Evolutionary conservation across 2,113 vertebrate species (phyloP).

Genomic region (rat (Rattus norvegicus)): DNA sequence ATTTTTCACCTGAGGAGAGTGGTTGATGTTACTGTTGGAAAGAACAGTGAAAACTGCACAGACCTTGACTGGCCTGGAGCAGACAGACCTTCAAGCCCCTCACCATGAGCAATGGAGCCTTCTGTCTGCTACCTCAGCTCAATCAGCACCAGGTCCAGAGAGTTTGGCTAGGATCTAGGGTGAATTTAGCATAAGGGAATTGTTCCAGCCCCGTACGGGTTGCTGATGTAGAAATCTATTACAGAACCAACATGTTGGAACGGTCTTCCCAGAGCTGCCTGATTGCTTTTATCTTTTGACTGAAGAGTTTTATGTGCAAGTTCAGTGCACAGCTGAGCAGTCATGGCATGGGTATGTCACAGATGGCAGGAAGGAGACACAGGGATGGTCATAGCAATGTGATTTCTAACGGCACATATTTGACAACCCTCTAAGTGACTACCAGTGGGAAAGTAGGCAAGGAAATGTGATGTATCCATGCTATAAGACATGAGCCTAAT

Average conservation of each 20-base stretch:
- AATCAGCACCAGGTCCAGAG: not conserved
- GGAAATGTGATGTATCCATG: not conserved
- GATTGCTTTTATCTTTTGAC: not conserved
- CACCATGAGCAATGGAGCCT: not conserved
- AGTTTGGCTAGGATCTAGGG: fast-evolving
- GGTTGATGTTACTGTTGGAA: no score
- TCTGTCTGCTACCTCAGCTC: not conserved
- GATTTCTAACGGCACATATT: not conserved
- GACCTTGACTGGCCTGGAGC: not conserved
- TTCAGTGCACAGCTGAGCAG: not conserved
- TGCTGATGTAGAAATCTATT: not conserved
- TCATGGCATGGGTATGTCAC: not conserved
- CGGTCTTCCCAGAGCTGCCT: not conserved
- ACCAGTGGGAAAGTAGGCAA: not conserved
- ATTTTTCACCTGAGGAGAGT: not conserved
- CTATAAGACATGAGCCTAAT: not conserved
- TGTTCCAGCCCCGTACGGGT: not conserved
- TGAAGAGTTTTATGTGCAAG: not conserved
- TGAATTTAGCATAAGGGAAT: not conserved
- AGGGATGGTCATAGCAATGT: not conserved
- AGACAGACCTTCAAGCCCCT: not conserved
- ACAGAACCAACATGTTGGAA: not conserved
- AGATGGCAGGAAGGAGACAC: not conserved
- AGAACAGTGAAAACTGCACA: not conserved
- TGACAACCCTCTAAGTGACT: not conserved